Percentiles rank a stretch among this genome's conserved stretches.
Evolutionary conservation across 2,888 invertebrate genomes (phyloP).

Genomic region (Catocala sponsa): DNA sequence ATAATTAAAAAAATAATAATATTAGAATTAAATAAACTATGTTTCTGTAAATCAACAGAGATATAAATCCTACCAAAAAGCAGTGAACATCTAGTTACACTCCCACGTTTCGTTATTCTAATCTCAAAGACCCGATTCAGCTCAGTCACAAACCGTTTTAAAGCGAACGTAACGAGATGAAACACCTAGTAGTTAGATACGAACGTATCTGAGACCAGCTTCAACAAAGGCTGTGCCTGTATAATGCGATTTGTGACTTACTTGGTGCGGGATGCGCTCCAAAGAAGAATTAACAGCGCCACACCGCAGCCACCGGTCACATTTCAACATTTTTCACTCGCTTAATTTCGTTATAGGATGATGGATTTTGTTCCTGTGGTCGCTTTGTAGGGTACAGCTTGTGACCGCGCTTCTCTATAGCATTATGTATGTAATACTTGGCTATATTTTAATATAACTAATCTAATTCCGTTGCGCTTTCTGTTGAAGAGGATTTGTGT

Average conservation of each 20-base stretch:
- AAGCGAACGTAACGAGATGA: conserved; percentile 2
- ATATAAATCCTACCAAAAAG: too few species aligned
- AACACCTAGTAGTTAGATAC: neutral
- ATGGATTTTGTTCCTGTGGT: conserved; percentile 9
- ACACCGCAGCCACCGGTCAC: conserved; percentile 29
- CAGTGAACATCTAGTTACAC: too few species aligned
- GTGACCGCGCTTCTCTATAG: conserved; percentile 3
- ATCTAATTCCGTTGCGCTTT: too few species aligned
- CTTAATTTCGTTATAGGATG: conserved; percentile 16
- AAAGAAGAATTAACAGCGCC: conserved; percentile 49
- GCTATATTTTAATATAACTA: too few species aligned
- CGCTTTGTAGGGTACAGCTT: neutral
- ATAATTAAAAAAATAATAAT: too few species aligned
- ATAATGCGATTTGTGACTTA: conserved; percentile 50
- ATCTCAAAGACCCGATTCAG: too few species aligned
- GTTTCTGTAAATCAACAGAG: too few species aligned
- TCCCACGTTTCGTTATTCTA: too few species aligned
- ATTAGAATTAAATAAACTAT: too few species aligned
- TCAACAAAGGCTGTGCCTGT: conserved; percentile 35
- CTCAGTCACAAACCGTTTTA: neutral
- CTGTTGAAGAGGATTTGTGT: too few species aligned
- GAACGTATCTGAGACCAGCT: conserved; percentile 4
- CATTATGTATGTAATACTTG: neutral
- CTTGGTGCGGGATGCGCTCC: conserved; percentile 39
- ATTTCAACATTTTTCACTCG: conserved; percentile 33